These are phyloP conservation scores for Amphimedon queenslandica DNA, from an alignment of 37 sponge, comb jelly and placozoan species.

Conservation along the genomic window DNA sequence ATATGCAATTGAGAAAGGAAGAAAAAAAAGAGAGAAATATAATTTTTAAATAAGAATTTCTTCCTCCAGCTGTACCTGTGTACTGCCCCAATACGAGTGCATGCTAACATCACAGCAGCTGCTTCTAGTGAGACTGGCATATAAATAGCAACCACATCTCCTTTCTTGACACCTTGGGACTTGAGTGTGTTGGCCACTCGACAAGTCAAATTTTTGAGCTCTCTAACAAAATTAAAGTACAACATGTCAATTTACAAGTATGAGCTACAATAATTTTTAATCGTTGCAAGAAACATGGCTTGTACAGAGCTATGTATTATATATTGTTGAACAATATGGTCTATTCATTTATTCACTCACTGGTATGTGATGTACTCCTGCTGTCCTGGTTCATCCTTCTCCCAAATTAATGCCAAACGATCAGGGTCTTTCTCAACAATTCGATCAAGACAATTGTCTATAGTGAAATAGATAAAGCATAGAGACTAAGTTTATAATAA, in stretches of 20 bases:
- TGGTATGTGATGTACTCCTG: slow-evolving; percentile 76
- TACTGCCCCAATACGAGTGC: slow-evolving; percentile 90
- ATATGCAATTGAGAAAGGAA: background rate
- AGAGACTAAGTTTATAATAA: background rate
- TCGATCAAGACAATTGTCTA: slow-evolving; percentile 88
- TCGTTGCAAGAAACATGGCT: too few species aligned
- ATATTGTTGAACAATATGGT: background rate
- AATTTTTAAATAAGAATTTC: background rate
- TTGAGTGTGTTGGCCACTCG: slow-evolving; percentile 89
- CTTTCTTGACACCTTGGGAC: slow-evolving; percentile 77
- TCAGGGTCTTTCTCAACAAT: slow-evolving; percentile 67
- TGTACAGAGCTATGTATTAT: background rate
- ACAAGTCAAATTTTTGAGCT: slow-evolving; percentile 82
- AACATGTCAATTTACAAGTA: background rate
- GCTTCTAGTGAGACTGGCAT: slow-evolving; percentile 89
- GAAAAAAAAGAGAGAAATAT: too few species aligned
- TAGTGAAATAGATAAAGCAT: background rate
- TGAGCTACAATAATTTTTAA: too few species aligned
- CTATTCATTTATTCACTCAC: slow-evolving; percentile 44
- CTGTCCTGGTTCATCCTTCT: slow-evolving; percentile 84
- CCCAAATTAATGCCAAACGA: slow-evolving; percentile 86
- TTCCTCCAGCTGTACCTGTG: slow-evolving; percentile 54
- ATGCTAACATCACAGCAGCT: slow-evolving; percentile 92
- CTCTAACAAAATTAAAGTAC: slow-evolving; percentile 9
- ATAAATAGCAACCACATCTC: slow-evolving; percentile 92